Evolutionary conservation across 2,888 invertebrate genomes (phyloP), one percentile per base, ranked within the genome.

Genomic region (Aelia acuminata): DNA sequence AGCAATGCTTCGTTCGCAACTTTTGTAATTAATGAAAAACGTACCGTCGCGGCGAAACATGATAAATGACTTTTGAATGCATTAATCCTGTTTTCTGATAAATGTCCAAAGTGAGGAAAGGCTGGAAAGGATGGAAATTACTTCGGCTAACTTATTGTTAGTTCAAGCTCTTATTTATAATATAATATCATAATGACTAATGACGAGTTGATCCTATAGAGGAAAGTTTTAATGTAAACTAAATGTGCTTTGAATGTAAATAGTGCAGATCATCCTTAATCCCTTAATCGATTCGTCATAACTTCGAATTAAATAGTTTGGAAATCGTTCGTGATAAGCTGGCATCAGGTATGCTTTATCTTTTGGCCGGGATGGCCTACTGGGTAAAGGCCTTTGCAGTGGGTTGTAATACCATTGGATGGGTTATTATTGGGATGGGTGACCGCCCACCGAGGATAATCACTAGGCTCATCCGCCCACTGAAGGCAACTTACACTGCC

Each of bases 11-110:
- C 63, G 20, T 35, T 31, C 63, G 20, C 31, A 80, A 80, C 80
- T 80, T 80, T 80, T 80, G 43, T 80, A 80, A 80, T 80, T 80
- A 80, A 80, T 80, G 80, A 47, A 80, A 80, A 80, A 80, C 39
- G 10, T 43, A 43, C 80, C 20, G n/a, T 43, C 43, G 39, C 1
- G 43, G 11, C 3, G 39, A n/a, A 80, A 39, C 5, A 43, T 80
- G 43, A 80, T 80, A 47, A 80, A 80, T 80, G 39, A n/a, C 43
- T 43, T 47, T 22, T n/a, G 80, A 47, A 80, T 80, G 43, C 80
- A 80, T 80, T 80, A 80, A 80, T 80, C 43, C 80, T 80, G 43
- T n/a, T 47, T 80, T 13, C 80, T 80, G 80, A 80, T 80, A 80
- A 80, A 80, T 80, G 80, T 47, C 80, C 43, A 80, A 47, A 47